A percentile compares a stretch with the other conserved stretches of the same genome.
phyloP scores from a whole-genome alignment of 2,888 invertebrate genomes.

The Drosophila tanythrix region DNA sequence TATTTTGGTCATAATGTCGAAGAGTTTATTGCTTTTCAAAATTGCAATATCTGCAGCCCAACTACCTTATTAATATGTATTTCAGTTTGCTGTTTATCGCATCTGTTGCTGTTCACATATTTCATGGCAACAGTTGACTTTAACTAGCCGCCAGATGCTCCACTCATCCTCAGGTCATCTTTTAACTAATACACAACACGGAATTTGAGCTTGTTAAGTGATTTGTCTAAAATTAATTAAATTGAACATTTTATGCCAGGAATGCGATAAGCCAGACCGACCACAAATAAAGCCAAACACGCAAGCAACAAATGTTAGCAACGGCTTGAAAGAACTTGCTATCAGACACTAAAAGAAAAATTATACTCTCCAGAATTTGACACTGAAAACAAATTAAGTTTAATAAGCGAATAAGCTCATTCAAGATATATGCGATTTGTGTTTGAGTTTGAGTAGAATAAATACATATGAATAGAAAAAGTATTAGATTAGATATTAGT shows the following conservation, averaged over 20 bases:
- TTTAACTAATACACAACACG: constrained; percentile 20
- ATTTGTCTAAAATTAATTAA: constrained; percentile 70
- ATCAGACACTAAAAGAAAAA: constrained; percentile 23
- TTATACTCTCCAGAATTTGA: background rate
- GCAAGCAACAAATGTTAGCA: constrained; percentile 34
- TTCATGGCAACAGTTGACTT: background rate
- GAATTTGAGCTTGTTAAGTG: constrained; percentile 58
- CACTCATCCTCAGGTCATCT: background rate
- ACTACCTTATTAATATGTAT: background rate
- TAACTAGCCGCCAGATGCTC: background rate
- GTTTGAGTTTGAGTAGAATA: background rate
- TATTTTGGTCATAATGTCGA: background rate
- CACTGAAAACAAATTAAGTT: background rate
- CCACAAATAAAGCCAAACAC: constrained; percentile 45
- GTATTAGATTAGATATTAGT: background rate
- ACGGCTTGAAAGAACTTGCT: constrained; percentile 5
- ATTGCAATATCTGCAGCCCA: background rate
- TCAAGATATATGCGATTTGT: background rate
- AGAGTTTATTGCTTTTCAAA: background rate
- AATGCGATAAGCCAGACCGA: constrained; percentile 44
- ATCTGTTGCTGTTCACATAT: background rate
- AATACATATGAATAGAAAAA: background rate
- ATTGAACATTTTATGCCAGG: constrained; percentile 54
- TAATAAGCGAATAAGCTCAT: background rate
- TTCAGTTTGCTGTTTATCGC: background rate